These are phyloP conservation scores for Lochmaea capreae DNA, from an alignment of 2,888 invertebrate genomes.

Conservation along the genomic window DNA sequence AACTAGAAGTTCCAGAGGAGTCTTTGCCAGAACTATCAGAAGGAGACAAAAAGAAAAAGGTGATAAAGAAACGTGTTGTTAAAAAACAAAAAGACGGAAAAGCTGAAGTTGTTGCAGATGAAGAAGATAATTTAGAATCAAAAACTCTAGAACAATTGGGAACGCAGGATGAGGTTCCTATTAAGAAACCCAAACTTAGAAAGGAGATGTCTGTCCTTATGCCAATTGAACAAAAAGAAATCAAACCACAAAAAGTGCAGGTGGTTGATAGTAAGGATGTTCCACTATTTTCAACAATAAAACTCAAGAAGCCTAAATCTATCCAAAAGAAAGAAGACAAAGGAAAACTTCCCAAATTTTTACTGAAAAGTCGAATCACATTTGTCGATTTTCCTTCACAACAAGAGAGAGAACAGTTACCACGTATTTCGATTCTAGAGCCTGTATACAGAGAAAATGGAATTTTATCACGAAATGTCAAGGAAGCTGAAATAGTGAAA, in stretches of 20 bases:
- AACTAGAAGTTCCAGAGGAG: slow-evolving; percentile 52
- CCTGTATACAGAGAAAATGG: slow-evolving; percentile 62
- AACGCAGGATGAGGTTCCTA: slow-evolving; percentile 54
- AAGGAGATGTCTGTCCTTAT: slow-evolving; percentile 57
- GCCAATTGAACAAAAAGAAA: slow-evolving; percentile 67
- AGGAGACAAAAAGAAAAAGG: slow-evolving; percentile 54
- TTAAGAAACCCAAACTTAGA: slow-evolving; percentile 50
- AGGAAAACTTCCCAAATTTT: slow-evolving; percentile 72
- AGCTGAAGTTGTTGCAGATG: slow-evolving; percentile 58
- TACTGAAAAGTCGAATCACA: slow-evolving; percentile 78
- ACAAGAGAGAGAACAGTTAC: slow-evolving; percentile 57
- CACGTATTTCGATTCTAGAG: slow-evolving; percentile 60
- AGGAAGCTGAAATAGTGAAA: slow-evolving; percentile 64
- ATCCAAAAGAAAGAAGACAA: slow-evolving; percentile 55
- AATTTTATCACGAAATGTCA: slow-evolving; percentile 66
- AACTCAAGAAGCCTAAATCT: slow-evolving; percentile 68
- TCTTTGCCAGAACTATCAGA: slow-evolving; percentile 47
- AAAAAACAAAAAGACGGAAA: slow-evolving; percentile 57
- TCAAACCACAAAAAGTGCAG: slow-evolving; percentile 72
- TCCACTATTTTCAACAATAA: slow-evolving; percentile 71
- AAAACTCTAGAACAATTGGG: slow-evolving; percentile 55
- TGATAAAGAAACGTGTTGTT: slow-evolving; percentile 65
- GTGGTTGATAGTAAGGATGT: slow-evolving; percentile 69
- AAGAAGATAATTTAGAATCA: slow-evolving; percentile 50
- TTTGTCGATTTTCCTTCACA: slow-evolving; percentile 66